Percentiles rank a stretch among this genome's conserved stretches.
Conservation (phyloP, 2,113 vertebrate genomes). For the Orthonyx spaldingii region DNA sequence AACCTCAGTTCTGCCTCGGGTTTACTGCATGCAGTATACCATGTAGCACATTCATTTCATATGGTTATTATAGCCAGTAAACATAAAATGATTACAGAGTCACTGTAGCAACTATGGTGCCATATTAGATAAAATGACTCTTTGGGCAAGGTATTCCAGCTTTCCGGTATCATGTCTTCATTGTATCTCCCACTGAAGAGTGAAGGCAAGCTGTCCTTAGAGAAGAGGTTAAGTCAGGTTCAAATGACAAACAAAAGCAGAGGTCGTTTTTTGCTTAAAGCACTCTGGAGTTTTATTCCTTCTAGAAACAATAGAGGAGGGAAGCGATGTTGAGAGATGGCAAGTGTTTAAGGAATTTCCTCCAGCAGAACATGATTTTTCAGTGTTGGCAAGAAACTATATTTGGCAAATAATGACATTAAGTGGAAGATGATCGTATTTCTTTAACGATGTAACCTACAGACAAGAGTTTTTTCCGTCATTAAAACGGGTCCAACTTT, state of each 20-base stretch:
- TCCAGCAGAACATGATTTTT: conserved; percentile 48
- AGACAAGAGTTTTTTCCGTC: not conserved
- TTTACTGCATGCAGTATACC: conserved; percentile 1
- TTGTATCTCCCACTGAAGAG: not conserved
- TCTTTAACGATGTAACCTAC: conserved; percentile 26
- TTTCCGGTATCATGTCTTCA: not conserved
- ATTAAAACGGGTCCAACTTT: not conserved
- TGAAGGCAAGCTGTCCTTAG: conserved; percentile 16
- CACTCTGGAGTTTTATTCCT: conserved; percentile 14
- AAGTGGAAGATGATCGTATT: conserved; percentile 19
- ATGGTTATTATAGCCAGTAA: conserved; percentile 3
- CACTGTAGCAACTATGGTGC: not conserved
- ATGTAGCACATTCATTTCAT: not conserved
- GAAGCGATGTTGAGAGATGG: not conserved
- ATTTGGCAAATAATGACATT: conserved; percentile 15
- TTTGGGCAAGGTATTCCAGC: not conserved
- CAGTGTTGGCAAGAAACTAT: conserved; percentile 14
- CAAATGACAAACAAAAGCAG: conserved; percentile 14
- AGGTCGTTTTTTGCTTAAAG: not conserved
- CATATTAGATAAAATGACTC: not conserved
- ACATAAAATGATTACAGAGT: conserved; percentile 6
- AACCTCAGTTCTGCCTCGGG: not conserved
- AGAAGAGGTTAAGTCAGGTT: not conserved
- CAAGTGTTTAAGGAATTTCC: conserved; percentile 46
- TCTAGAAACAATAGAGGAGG: conserved; percentile 48